Conservation (phyloP, 2,888 invertebrate genomes). For the Xestia xanthographa region DNA sequence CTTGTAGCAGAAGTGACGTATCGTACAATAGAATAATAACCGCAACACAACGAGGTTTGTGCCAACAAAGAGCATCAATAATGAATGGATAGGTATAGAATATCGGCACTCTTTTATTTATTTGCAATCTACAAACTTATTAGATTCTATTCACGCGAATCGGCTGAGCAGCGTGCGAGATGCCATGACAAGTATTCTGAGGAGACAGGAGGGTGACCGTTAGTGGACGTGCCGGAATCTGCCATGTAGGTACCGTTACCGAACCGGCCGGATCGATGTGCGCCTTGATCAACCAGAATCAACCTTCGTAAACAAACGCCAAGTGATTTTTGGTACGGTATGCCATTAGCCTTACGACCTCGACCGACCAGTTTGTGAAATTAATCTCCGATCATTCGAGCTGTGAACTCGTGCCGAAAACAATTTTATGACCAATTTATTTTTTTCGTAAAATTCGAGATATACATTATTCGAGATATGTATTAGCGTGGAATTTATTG, state of each 20-base stretch:
- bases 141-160: constrained; percentile 77
- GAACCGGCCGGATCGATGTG: constrained; percentile 65
- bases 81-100: constrained; percentile 52
- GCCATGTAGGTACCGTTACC: constrained; percentile 78
- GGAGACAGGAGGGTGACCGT: constrained; percentile 80
- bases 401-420: constrained; percentile 58
- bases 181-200: constrained; percentile 79
- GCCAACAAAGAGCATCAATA: constrained; percentile 34
- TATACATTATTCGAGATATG: too few relatives aligned
- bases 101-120: constrained; percentile 60
- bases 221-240: constrained; percentile 84
- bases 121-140: constrained; percentile 63
- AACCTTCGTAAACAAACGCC: constrained; percentile 68
- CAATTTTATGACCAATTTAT: constrained; percentile 61
- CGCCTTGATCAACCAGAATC: constrained; percentile 67
- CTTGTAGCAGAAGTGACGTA: constrained; percentile 17
- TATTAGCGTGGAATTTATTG: constrained; percentile 60
- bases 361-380: constrained; percentile 67
- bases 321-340: constrained; percentile 64
- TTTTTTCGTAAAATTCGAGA: constrained; percentile 45
- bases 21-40: constrained; percentile 24
- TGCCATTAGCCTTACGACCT: constrained; percentile 70
- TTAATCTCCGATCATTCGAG: constrained; percentile 65
- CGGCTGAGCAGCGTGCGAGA: constrained; percentile 70
- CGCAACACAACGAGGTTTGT: constrained; percentile 22